These are phyloP conservation scores for Neotragus pygmaeus DNA, from an alignment of 2,113 vertebrate genomes.

Conservation along the genomic window DNA sequence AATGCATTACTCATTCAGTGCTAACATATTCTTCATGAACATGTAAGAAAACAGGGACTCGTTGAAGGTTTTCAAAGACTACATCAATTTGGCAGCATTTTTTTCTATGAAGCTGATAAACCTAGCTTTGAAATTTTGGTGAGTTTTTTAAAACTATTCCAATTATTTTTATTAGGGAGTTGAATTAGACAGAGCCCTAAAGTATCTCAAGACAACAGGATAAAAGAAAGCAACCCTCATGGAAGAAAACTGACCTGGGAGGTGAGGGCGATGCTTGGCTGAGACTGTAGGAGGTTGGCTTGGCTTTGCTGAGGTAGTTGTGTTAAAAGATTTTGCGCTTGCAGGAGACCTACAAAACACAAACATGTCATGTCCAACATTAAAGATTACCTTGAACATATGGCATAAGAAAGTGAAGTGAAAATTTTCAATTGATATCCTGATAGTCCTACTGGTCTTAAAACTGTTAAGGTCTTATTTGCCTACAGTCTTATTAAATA, in stretches of 20 bases:
- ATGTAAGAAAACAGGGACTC: not conserved
- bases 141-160: not conserved
- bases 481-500: not conserved
- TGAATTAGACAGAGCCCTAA: not conserved
- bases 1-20: not conserved
- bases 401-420: not conserved
- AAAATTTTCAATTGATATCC: not conserved
- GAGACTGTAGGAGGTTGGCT: constrained; percentile 99
- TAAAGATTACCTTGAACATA: not conserved
- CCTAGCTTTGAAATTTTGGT: not conserved
- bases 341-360: constrained; percentile 89
- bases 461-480: not conserved
- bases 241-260: constrained; percentile 88
- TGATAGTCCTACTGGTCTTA: not conserved
- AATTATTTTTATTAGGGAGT: not conserved
- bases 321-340: constrained; percentile 97
- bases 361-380: not conserved
- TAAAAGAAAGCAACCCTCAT: not conserved
- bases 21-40: not conserved
- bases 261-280: constrained; percentile 97
- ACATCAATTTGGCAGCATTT: not conserved
- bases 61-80: not conserved
- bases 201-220: not conserved
- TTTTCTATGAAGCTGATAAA: not conserved
- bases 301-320: constrained; percentile 99